A percentile compares a stretch with the other conserved stretches of the same genome.
phyloP scores from a whole-genome alignment of 2,888 invertebrate species.

The Volucella inanis region DNA sequence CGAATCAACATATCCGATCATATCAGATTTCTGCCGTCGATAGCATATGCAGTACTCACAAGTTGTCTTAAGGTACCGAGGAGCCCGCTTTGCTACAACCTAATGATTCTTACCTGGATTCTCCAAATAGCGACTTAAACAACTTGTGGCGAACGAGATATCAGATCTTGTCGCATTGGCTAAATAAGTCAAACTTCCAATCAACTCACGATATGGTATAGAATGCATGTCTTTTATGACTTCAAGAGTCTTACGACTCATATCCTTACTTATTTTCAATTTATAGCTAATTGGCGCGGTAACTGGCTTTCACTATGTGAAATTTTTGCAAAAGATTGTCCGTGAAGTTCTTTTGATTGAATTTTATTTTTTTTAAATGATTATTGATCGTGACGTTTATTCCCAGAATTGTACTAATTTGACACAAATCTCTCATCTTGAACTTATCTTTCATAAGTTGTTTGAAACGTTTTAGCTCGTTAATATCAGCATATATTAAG shows the following conservation, averaged over 20 bases:
- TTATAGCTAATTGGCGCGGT: constrained; percentile 19
- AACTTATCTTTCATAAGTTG: constrained; percentile 29
- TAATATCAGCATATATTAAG: not conserved
- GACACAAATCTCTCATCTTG: constrained; percentile 50
- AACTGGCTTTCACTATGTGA: constrained; percentile 21
- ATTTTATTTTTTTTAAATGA: constrained; percentile 8
- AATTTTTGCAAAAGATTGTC: constrained; percentile 15
- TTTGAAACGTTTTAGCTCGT: constrained; percentile 14
- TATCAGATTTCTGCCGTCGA: not conserved
- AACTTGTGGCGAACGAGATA: constrained; percentile 35
- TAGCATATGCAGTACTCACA: constrained; percentile 19
- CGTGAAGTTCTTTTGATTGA: constrained; percentile 31
- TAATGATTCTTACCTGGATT: constrained; percentile 39
- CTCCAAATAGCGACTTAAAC: constrained; percentile 25
- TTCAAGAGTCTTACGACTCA: constrained; percentile 15
- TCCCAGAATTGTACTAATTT: no score
- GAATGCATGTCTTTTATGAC: constrained; percentile 24
- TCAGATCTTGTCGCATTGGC: constrained; percentile 39
- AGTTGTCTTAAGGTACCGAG: constrained; percentile 28
- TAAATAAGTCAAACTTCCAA: constrained; percentile 30
- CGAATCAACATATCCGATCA: constrained; percentile 40
- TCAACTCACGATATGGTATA: constrained; percentile 29
- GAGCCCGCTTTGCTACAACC: constrained; percentile 33
- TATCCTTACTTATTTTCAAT: constrained; percentile 16
- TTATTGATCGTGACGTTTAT: constrained; percentile 27